Conservation (phyloP, 2,888 invertebrate genomes). For the Metopia argyrocephala region DNA sequence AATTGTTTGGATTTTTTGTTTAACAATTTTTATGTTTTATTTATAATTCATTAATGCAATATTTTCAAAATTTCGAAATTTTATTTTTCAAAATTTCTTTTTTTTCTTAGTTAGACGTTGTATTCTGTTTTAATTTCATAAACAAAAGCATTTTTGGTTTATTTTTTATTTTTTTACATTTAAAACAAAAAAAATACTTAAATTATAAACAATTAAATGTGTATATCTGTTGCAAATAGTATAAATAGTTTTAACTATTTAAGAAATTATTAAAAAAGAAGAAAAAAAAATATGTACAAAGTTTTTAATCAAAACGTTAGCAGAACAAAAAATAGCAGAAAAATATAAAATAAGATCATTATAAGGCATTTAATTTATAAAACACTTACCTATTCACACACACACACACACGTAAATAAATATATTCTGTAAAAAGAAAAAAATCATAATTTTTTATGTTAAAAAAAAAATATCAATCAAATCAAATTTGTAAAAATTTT, state of each 20-base stretch:
- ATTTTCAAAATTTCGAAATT: constrained; percentile 30
- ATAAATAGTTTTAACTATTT: constrained; percentile 8
- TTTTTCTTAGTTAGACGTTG: constrained; percentile 25
- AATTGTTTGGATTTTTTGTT: constrained; percentile 57
- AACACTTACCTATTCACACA: constrained; percentile 5
- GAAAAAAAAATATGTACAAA: constrained; percentile 6
- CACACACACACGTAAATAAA: constrained; percentile 22
- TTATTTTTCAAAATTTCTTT: constrained; percentile 49
- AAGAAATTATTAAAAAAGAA: constrained; percentile 16
- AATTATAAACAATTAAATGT: constrained; percentile 12
- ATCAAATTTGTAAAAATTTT: constrained; percentile 46
- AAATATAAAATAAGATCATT: constrained; percentile 22
- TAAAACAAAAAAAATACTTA: constrained; percentile 36
- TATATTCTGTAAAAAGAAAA: constrained; percentile 51
- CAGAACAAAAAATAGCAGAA: constrained; percentile 1
- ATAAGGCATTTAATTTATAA: constrained; percentile 57
- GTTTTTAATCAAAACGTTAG: constrained; percentile 47
- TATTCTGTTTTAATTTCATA: constrained; percentile 46
- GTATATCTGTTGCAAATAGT: constrained; percentile 32
- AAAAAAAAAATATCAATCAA: neutral
- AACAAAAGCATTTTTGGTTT: constrained; percentile 45
- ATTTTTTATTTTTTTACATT: too few species aligned
- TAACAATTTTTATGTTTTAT: constrained; percentile 19
- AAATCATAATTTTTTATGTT: constrained; percentile 48
- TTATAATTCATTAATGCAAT: too few species aligned